Evolutionary conservation across 2,797 vertebrate genomes (phyloP).

Genomic region (Kryptopterus vitreolus): DNA sequence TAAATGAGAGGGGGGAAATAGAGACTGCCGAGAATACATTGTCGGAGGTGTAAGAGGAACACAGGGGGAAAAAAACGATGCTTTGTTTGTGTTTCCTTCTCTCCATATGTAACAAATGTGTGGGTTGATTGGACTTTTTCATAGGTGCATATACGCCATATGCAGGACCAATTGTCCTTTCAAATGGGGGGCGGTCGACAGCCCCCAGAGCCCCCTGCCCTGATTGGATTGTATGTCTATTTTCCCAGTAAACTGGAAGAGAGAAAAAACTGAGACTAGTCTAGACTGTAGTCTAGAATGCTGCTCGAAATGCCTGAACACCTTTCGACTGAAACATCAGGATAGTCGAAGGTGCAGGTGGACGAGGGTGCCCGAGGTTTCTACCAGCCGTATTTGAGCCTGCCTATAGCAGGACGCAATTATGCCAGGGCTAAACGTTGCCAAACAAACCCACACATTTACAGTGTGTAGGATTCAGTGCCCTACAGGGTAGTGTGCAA

Average conservation of each 20-base stretch:
- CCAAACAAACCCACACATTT: not conserved
- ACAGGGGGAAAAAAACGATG: not conserved
- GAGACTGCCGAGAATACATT: not conserved
- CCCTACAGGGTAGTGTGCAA: not conserved
- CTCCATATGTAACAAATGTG: not conserved
- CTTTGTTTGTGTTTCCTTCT: not conserved
- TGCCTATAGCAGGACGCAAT: not conserved
- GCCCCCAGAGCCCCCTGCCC: too few species aligned
- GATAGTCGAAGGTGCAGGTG: not conserved
- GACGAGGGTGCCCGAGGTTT: not conserved
- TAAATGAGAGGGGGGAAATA: constrained; percentile 10
- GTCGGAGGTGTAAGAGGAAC: not conserved
- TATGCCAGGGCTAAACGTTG: not conserved
- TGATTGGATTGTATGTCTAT: not conserved
- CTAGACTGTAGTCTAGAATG: not conserved
- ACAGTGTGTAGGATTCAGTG: not conserved
- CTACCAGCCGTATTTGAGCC: not conserved
- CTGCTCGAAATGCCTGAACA: not conserved
- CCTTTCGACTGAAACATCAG: not conserved
- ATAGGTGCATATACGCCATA: not conserved
- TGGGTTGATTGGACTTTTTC: not conserved
- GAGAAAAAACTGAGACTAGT: not conserved
- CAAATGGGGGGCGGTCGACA: too few species aligned
- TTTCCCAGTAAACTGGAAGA: not conserved
- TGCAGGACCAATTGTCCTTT: too few species aligned